Base-by-base conservation (phyloP, 2,113 vertebrate species). In the Pleuronectes platessa region DNA sequence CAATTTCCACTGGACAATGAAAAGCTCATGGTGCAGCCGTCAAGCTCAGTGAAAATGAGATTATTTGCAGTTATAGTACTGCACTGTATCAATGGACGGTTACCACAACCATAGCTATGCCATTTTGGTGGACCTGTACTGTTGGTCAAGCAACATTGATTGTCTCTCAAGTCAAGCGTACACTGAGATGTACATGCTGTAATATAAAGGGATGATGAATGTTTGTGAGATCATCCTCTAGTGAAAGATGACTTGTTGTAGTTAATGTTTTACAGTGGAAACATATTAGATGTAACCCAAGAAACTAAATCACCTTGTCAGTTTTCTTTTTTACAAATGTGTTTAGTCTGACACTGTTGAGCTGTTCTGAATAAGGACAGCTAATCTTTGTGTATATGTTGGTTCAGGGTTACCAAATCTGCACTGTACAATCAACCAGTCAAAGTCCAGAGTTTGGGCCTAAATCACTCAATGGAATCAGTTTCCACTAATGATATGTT, bases 171-270 rank as follows among this genome's bases (percentile, higher is more conserved):
- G 54, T 70, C 54, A 13, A 71, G 17, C 53, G 60, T 74, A 56
- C 37, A 60, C 74, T 58, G 27, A 53, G 67, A 71, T 71, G 54
- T 77, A 58, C 66, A 62, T 23, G 45, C 61, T 64, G 79, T 72
- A 17, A 31, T 61, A 51, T 61, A 54, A 83, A 64, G 40, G 78
- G 86, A 82, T 64, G 71, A 55, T 73, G 79, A 87, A 77, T 83
- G 78, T 85, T 64, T 88, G 76, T 73, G 67, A 81, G 61, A 58
- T 86, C 45, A 81, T 82, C 58, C 63, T 78, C 63, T 71, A 67
- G 64, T 74, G 58, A 62, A 56, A 59, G 51, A 65, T 35, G 31
- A 68, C 51, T 73, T 78, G 31, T 60, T 80, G 62, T 68, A 18
- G 24, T 68, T 26, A 47, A 66, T 37, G 49, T 76, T 80, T 79